phyloP scores from a whole-genome alignment of 2,113 vertebrate species.

The Myiopsitta monachus region DNA sequence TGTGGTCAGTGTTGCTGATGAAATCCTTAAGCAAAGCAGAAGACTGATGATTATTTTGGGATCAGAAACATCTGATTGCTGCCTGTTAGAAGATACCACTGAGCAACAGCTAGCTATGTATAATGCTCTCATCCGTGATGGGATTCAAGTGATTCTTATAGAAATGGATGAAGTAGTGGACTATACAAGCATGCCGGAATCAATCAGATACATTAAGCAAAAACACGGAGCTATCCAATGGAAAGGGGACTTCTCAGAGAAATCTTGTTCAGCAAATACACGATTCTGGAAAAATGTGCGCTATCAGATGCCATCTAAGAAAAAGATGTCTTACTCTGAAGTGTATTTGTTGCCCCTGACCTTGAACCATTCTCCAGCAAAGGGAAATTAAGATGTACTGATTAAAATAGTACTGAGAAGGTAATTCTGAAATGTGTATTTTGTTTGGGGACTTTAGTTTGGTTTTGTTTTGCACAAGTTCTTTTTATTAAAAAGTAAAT shows the following conservation, averaged over 20 bases:
- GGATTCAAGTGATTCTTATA: constrained; percentile 83
- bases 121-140: constrained; percentile 78
- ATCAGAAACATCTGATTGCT: constrained; percentile 25
- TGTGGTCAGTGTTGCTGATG: constrained; percentile 77
- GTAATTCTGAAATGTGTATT: background rate
- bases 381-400: background rate
- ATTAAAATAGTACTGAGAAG: background rate
- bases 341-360: background rate
- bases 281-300: constrained; percentile 88
- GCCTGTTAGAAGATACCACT: constrained; percentile 55
- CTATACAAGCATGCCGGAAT: constrained; percentile 77
- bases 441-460: background rate
- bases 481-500: background rate
- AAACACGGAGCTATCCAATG: constrained; percentile 83
- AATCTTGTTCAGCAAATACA: constrained; percentile 62
- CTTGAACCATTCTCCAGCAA: background rate
- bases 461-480: background rate
- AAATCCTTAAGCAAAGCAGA: constrained; percentile 81
- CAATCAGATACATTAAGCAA: constrained; percentile 82
- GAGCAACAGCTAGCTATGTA: constrained; percentile 80
- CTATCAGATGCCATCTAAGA: constrained; percentile 83
- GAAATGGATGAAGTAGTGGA: constrained; percentile 81
- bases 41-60: constrained; percentile 80
- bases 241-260: constrained; percentile 57
- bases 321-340: background rate